A percentile compares a stretch with the other conserved stretches of the same genome.
Evolutionary conservation across 2,888 invertebrate genomes (phyloP).

Genomic region (Cyclophora albipunctata): DNA sequence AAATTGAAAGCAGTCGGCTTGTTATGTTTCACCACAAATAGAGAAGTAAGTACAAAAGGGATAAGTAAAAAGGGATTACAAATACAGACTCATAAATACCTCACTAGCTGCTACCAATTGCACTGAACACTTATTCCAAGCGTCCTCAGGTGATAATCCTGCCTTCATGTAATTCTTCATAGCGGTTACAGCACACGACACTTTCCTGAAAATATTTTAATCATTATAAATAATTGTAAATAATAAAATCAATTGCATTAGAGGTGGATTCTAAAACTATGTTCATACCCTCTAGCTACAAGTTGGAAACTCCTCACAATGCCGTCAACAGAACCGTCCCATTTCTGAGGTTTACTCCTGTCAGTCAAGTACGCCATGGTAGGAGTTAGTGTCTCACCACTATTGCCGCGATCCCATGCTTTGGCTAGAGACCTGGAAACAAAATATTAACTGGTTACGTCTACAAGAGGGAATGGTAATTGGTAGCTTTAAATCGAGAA

Average conservation of each 20-base stretch:
- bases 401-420: constrained; percentile 78
- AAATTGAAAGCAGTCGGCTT: too few species aligned
- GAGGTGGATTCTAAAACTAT: too few species aligned
- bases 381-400: constrained; percentile 75
- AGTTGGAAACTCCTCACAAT: constrained; percentile 75
- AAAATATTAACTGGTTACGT: not conserved
- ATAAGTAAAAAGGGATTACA: too few species aligned
- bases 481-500: too few species aligned
- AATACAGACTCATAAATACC: too few species aligned
- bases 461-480: too few species aligned
- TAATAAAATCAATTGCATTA: too few species aligned
- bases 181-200: constrained; percentile 78
- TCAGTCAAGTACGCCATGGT: constrained; percentile 73
- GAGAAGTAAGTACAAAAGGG: too few species aligned
- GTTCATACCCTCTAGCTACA: constrained; percentile 75
- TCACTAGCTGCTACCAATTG: constrained; percentile 88
- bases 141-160: constrained; percentile 82
- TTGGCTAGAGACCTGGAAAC: constrained; percentile 82
- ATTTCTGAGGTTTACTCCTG: constrained; percentile 26
- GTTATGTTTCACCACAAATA: too few species aligned
- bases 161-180: constrained; percentile 78
- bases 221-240: not conserved
- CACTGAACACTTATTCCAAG: constrained; percentile 90
- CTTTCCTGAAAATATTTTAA: constrained; percentile 72
- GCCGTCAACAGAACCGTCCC: constrained; percentile 64